Evolutionary conservation across 2,113 vertebrate species (phyloP).

Genomic region (Periophthalmodon schlosseri): DNA sequence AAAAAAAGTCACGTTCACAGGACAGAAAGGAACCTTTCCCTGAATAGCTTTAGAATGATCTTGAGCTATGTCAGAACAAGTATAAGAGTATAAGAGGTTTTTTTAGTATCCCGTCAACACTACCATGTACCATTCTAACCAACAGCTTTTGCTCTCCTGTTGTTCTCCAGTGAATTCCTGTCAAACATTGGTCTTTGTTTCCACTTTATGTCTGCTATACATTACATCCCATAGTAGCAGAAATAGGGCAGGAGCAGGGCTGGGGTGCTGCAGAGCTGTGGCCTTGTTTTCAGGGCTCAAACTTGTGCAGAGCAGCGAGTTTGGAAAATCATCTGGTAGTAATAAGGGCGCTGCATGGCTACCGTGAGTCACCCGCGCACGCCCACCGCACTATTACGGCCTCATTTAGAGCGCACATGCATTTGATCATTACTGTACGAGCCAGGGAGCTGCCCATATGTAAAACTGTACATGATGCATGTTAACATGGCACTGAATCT

Average conservation of each 20-base stretch:
- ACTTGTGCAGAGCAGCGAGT: constrained; percentile 23
- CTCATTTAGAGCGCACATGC: constrained; percentile 49
- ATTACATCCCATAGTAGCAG: constrained; percentile 42
- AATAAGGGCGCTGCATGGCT: constrained; percentile 67
- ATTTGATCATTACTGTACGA: constrained; percentile 45
- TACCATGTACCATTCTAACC: background rate
- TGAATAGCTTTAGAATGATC: too few species aligned
- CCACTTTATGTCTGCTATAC: constrained; percentile 25
- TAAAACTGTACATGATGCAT: background rate
- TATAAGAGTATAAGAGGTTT: too few species aligned
- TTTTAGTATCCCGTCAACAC: too few species aligned
- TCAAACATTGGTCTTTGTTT: constrained; percentile 10
- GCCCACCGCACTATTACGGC: constrained; percentile 58
- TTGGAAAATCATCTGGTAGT: constrained; percentile 79
- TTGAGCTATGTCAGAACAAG: too few species aligned
- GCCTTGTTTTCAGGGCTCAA: constrained; percentile 36
- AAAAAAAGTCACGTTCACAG: too few species aligned
- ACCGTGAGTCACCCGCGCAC: constrained; percentile 69
- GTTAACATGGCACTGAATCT: background rate
- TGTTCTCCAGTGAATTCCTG: background rate
- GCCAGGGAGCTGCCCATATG: constrained; percentile 43
- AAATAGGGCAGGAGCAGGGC: constrained; percentile 3
- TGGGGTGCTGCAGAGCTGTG: constrained; percentile 28
- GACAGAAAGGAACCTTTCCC: too few species aligned
- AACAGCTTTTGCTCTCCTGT: background rate